Evolutionary conservation across 2,888 invertebrate genomes (phyloP).

Genomic region (Pollenia griseotomentosa): DNA sequence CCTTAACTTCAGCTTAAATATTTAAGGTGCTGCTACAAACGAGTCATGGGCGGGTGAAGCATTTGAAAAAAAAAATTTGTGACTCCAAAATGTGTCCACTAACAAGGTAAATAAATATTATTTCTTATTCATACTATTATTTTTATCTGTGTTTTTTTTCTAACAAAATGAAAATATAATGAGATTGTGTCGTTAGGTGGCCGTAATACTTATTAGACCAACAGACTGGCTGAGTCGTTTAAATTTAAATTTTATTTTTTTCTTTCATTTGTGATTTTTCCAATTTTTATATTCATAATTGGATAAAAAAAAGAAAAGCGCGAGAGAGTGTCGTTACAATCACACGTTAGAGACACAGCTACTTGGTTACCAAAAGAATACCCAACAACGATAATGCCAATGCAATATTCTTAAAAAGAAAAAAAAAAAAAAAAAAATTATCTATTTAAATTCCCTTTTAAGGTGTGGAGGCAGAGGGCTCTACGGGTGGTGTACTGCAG

Average conservation of each 20-base stretch:
- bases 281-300: slow-evolving; percentile 74
- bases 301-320: slow-evolving; percentile 63
- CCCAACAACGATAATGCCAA: slow-evolving; percentile 30
- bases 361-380: slow-evolving; percentile 60
- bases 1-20: slow-evolving; percentile 13
- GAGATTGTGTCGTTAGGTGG: slow-evolving; percentile 70
- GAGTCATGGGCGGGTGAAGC: neutral
- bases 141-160: slow-evolving; percentile 11
- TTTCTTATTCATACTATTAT: slow-evolving; percentile 29
- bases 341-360: slow-evolving; percentile 49
- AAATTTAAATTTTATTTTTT: slow-evolving; percentile 45
- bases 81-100: slow-evolving; percentile 49
- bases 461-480: neutral
- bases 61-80: slow-evolving; percentile 3
- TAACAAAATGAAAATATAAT: slow-evolving; percentile 71
- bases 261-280: slow-evolving; percentile 65
- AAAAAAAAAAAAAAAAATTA: slow-evolving; percentile 20
- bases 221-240: slow-evolving; percentile 41
- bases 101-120: slow-evolving; percentile 63
- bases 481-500: neutral
- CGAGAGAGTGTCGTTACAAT: slow-evolving; percentile 48
- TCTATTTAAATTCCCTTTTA: neutral
- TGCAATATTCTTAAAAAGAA: slow-evolving; percentile 20
- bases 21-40: neutral
- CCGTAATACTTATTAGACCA: slow-evolving; percentile 31